Evolutionary conservation across 2,113 vertebrate species (phyloP), one percentile per base, ranked within the genome.

Genomic region (Pogonocichla stellata): DNA sequence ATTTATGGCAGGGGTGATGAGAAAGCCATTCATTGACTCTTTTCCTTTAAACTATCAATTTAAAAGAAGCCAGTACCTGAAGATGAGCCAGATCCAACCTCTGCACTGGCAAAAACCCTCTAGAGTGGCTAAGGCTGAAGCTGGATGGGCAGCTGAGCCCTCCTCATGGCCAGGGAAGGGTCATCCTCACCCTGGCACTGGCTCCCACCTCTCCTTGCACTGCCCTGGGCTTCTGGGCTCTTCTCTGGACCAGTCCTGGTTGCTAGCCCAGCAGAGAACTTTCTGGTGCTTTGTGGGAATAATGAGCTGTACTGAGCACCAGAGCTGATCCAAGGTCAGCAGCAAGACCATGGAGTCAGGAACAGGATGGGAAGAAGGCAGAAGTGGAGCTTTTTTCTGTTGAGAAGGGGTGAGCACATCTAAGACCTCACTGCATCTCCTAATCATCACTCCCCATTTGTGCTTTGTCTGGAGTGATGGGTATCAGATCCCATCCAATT

Each of bases 161-260:
- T 20, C 29, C 31, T 38, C 40, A 28, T 0, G 6, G 62, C 36
- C 51, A 75, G 50, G 45, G n/a, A 69, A 60, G 43, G 29, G 9
- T 56, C 1, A 1, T 61, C n/a, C 58, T 86, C 5, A 3, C 29
- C 23, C n/a, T 5, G 3, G 60, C 56, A 29, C 19, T 78, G 64
- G n/a, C n/a, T n/a, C n/a, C n/a, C n/a, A n/a, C n/a, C n/a, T n/a
- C n/a, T n/a, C n/a, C n/a, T n/a, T n/a, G 60, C 56, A 29, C 19
- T 78, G 64, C 22, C 58, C 38, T 8, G 12, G 50, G 6, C 34
- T 42, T 36, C 57, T 10, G 56, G 47, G 57, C 74, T 83, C 75
- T 42, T 53, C n/a, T 15, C 50, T 25, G 6, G 36, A 40, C 17
- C 79, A 36, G 12, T 17, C 48, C 36, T 57, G 1, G 0, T 10